Evolutionary conservation across 1,140 invertebrate species (phyloP).

Genomic region (Drosophila biarmipes): DNA sequence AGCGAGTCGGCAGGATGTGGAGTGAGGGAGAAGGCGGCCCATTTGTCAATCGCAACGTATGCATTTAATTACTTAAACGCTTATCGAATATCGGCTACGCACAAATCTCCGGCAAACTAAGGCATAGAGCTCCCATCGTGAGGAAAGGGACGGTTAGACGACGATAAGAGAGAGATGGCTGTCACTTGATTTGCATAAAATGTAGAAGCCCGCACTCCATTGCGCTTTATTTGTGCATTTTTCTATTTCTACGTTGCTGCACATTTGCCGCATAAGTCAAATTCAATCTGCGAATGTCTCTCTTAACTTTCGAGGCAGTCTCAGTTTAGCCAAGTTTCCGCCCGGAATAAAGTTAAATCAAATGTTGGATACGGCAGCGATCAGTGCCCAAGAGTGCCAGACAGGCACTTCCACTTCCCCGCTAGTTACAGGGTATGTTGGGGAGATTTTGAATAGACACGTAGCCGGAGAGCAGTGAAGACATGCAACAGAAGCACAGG

Average conservation of each 20-base stretch:
- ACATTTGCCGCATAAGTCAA: conserved; percentile 64
- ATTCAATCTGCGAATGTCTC: conserved; percentile 51
- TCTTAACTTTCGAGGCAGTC: conserved; percentile 4
- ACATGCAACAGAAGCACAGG: conserved; percentile 13
- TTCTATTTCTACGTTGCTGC: conserved; percentile 4
- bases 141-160: background rate
- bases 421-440: conserved; percentile 35
- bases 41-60: conserved; percentile 23
- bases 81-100: conserved; percentile 34
- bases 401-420: background rate
- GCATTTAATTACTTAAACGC: conserved; percentile 62
- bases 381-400: background rate
- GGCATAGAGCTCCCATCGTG: background rate
- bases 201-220: conserved; percentile 21
- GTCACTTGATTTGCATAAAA: conserved; percentile 62
- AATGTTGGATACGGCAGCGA: conserved; percentile 1
- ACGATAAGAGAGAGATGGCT: conserved; percentile 11
- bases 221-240: background rate
- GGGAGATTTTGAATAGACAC: conserved; percentile 54
- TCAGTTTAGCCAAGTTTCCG: conserved; percentile 2
- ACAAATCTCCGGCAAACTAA: conserved; percentile 26
- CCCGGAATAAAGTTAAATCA: conserved; percentile 4
- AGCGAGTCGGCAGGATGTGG: background rate
- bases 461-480: conserved; percentile 43
- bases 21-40: background rate